Conservation (phyloP, 2,797 vertebrate species). For the Gallinago solitaria region DNA sequence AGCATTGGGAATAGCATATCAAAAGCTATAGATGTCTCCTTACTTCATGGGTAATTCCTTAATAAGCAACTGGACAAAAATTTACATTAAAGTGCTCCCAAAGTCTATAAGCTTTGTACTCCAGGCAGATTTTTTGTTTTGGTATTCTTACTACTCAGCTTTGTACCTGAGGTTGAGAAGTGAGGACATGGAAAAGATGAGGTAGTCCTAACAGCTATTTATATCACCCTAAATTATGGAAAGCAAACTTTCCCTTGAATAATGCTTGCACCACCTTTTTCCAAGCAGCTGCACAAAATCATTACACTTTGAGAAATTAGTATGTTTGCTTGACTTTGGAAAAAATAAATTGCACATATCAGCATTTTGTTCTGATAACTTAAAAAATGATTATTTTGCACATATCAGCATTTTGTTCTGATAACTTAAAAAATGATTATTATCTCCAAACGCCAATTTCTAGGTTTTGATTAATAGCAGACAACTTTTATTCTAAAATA, state of each 20-base stretch:
- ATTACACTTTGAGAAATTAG: conserved; percentile 9
- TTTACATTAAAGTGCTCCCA: not conserved
- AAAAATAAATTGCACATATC: not conserved
- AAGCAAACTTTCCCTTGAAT: not conserved
- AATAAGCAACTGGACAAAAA: not conserved
- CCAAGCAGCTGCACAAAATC: conserved; percentile 26
- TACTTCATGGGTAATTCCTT: not conserved
- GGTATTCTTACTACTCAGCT: not conserved
- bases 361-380: conserved; percentile 1
- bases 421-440: not conserved
- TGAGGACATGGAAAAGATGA: not conserved
- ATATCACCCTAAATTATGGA: not conserved
- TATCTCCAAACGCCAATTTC: not conserved
- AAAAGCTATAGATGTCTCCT: not conserved
- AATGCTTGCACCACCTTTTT: conserved; percentile 11
- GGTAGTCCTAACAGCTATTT: not conserved
- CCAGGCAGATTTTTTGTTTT: not conserved
- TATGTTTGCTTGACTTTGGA: not conserved
- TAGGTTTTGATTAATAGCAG: not conserved
- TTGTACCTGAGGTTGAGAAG: not conserved
- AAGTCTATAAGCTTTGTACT: not conserved
- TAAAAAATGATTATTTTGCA: not conserved
- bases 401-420: not conserved
- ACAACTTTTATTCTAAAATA: not conserved
- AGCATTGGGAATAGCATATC: not conserved